Evolutionary conservation across 2,888 invertebrate genomes (phyloP).

Genomic region (Xylota segnis): DNA sequence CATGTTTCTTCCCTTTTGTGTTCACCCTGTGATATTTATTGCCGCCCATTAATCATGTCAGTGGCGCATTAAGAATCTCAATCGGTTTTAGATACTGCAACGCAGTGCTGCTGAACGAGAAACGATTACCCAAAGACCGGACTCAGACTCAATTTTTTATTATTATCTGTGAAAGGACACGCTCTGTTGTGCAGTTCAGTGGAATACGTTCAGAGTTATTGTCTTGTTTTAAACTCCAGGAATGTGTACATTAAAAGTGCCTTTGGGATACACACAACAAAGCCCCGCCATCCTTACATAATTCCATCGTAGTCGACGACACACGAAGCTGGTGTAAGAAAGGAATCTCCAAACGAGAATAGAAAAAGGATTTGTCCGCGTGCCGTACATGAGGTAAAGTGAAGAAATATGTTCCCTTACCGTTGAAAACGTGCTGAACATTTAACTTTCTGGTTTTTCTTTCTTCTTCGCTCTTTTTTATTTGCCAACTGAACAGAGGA

Average conservation of each 20-base stretch:
- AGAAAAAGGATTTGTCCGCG: slow-evolving; percentile 5
- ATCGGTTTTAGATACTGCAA: slow-evolving; percentile 46
- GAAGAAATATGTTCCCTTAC: slow-evolving; percentile 13
- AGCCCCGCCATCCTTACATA: slow-evolving; percentile 36
- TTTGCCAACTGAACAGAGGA: background rate
- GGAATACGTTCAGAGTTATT: background rate
- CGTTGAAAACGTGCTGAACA: slow-evolving; percentile 28
- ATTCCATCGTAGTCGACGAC: slow-evolving; percentile 22
- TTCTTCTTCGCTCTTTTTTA: no score
- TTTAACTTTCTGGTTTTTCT: background rate
- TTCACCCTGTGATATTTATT: slow-evolving; percentile 45
- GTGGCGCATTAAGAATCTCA: slow-evolving; percentile 31
- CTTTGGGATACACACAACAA: background rate
- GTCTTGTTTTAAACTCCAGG: slow-evolving; percentile 4
- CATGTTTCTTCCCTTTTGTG: background rate
- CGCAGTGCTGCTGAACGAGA: slow-evolving; percentile 1
- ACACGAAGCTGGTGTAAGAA: background rate
- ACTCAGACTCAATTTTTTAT: slow-evolving; percentile 38
- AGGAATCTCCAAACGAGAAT: background rate
- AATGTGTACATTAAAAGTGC: background rate
- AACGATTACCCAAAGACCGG: slow-evolving; percentile 18
- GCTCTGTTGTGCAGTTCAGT: background rate
- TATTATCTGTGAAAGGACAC: slow-evolving; percentile 29
- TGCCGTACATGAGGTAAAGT: background rate
- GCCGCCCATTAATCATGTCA: slow-evolving; percentile 53